Conservation (phyloP, 2,888 invertebrate genomes). For the Agonopterix subpropinquella region DNA sequence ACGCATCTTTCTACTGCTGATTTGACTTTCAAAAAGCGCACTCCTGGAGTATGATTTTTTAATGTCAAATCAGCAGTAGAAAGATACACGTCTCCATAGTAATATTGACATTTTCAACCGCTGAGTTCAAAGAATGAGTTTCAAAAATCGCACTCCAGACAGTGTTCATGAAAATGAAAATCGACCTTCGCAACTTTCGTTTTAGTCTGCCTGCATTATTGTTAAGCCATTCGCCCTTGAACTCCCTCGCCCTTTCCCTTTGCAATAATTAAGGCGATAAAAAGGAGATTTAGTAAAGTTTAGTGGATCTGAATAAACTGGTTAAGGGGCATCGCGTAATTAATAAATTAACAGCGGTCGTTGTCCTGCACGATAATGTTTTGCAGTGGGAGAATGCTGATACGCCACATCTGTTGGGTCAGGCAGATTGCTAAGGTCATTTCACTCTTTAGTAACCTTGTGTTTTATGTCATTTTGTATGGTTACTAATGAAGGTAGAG, state of each 20-base stretch:
- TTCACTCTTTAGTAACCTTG: conserved; percentile 42
- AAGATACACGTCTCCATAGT: too few relatives aligned
- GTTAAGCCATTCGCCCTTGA: conserved; percentile 34
- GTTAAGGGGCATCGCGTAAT: conserved; percentile 57
- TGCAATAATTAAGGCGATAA: conserved; percentile 15
- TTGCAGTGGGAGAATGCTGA: conserved; percentile 56
- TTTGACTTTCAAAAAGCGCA: too few relatives aligned
- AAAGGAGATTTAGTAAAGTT: conserved; percentile 20
- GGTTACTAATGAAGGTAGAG: not conserved
- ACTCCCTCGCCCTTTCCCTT: conserved; percentile 23
- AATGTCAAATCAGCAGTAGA: too few relatives aligned
- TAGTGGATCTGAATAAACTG: conserved; percentile 41
- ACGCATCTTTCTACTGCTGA: too few relatives aligned
- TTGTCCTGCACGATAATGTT: conserved; percentile 64
- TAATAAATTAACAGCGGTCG: conserved; percentile 71
- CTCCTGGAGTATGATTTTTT: too few relatives aligned
- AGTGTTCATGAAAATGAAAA: conserved; percentile 29
- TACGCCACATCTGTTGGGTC: conserved; percentile 65
- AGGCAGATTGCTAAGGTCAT: conserved; percentile 53
- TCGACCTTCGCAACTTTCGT: conserved; percentile 57
- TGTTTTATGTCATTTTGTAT: conserved; percentile 16
- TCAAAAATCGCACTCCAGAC: too few relatives aligned
- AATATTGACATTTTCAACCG: too few relatives aligned
- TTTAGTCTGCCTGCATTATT: conserved; percentile 41
- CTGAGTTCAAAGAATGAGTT: too few relatives aligned